Base-by-base conservation (phyloP, 2,888 invertebrate species). In the Nemotelus nigrinus region DNA sequence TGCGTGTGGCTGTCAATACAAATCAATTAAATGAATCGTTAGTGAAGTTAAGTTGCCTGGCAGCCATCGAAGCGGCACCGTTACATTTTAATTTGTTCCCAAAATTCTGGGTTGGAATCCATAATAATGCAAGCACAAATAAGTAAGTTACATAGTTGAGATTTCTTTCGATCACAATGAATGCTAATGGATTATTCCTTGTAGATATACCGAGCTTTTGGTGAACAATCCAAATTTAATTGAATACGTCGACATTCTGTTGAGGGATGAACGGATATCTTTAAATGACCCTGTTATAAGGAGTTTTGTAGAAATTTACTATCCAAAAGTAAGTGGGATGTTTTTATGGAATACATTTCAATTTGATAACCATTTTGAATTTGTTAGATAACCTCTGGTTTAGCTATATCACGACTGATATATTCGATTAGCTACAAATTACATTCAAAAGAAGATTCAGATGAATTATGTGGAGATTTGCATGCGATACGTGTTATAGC, bases 1-100 rank as follows among this genome's bases (percentile, higher is more conserved):
- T 96, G 87, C 91, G 97, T 63, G 91, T 97, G 84, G 96, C 97
- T 78, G 94, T 97, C 79, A 94, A 94, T 84, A 93, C 95, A 82
- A 94, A 96, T 83, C 93, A 93, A 83, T 91, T 97, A 87, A 94
- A 94, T 72, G 95, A 96, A 83, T 92, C 94, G 76, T 89, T 97
- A 81, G 93, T 97, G 79, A 93, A 93, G 84, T 88, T 97, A 81
- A 95, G 96, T 84, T 94, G 95, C 77, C 91, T 96, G 89, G 93
- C 97, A 74, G 97, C 96, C 78, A 93, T 95, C 81, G 97, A 98
- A 88, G 96, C 93, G 70, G 94, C 95, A 63, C 95, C 96, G 2
- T 89, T 97, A 80, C 93, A 96, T 88, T 93, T 95, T 84, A 94
- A 93, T 80, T 92, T 94, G 85, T 97, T 97, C 87, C 96, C 97